Evolutionary conservation across 2,797 vertebrate genomes (phyloP).

Genomic region (Ambastaia sidthimunki): DNA sequence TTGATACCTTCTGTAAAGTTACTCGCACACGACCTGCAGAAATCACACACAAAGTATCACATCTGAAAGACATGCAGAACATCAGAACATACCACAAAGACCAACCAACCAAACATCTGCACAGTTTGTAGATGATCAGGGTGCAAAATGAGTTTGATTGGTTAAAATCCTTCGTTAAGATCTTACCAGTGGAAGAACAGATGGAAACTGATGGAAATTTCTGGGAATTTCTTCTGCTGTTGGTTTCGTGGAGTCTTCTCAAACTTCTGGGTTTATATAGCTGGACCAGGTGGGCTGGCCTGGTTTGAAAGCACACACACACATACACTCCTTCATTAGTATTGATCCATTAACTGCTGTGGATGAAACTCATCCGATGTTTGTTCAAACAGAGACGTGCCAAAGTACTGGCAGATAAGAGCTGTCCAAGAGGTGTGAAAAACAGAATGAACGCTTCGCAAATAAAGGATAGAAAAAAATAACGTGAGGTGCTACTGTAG

Average conservation of each 20-base stretch:
- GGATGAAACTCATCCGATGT: constrained; percentile 59
- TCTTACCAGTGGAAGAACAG: constrained; percentile 39
- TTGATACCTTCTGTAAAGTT: constrained; percentile 59
- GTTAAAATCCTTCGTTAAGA: not conserved
- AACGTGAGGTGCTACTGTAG: constrained; percentile 65
- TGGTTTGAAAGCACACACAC: constrained; percentile 54
- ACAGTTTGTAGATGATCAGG: not conserved
- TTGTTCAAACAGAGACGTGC: constrained; percentile 67
- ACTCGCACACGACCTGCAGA: constrained; percentile 27
- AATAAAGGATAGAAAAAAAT: constrained; percentile 63
- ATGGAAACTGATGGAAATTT: constrained; percentile 10
- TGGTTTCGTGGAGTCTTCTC: constrained; percentile 54
- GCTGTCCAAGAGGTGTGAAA: constrained; percentile 74
- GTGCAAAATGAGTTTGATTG: not conserved
- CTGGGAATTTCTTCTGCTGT: constrained; percentile 43
- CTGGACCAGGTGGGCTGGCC: constrained; percentile 40
- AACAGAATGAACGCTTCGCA: constrained; percentile 74
- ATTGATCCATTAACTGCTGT: constrained; percentile 75
- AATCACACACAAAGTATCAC: constrained; percentile 13
- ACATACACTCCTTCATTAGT: constrained; percentile 69
- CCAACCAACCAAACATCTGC: constrained; percentile 6
- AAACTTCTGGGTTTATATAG: constrained; percentile 65
- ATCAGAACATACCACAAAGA: not conserved
- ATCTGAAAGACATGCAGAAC: not conserved
- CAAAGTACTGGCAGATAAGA: constrained; percentile 67